Base-by-base conservation (phyloP, 1,140 invertebrate species). In the Gryon sp. region DNA sequence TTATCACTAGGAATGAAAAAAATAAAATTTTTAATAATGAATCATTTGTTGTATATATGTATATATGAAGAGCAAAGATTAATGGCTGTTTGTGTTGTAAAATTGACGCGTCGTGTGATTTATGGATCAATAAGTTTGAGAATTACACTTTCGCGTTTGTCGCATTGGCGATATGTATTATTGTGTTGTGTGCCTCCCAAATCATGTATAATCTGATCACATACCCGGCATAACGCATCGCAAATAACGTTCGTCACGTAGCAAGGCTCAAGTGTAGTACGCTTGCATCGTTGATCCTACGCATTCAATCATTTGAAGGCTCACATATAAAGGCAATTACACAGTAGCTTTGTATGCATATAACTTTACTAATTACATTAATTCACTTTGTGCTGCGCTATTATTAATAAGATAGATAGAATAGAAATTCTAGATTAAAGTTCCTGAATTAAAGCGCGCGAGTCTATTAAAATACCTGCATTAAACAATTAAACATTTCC, bases 121-220 rank as follows among this genome's bases (percentile, higher is more conserved):
- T 63, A 63, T 65, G 43, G 55, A 62, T 75, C 62, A 48, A 76
- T 69, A 76, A 69, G 73, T 68, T 69, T 57, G 50, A 76, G 65
- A 63, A 77, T 66, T 57, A 63, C 59, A 60, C 34, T 70, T 70
- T 72, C 14, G 28, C 60, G 48, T 69, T 65, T 62, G 63, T 66
- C 52, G 50, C 41, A 34, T 24, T 26, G 22, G 41, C 22, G 19
- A 15, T 11, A 48, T 55, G 43, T 45, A 59, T 60, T 57, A 32
- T 63, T 76, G 57, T 53, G 34, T 34, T 52, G 57, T 69, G 32
- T 63, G 50, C 41, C 63, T 65, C 65, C 73, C 65, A 76, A 76
- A 77, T 77, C 66, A 70, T 69, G 50, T 70, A 77, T 77, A 77
- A 77, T 72, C 68, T 77, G 75, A 77, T 77, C 75, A 62, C 60